Evolutionary conservation across 2,888 invertebrate genomes (phyloP).

Genomic region (Tetrapedia diversipes): DNA sequence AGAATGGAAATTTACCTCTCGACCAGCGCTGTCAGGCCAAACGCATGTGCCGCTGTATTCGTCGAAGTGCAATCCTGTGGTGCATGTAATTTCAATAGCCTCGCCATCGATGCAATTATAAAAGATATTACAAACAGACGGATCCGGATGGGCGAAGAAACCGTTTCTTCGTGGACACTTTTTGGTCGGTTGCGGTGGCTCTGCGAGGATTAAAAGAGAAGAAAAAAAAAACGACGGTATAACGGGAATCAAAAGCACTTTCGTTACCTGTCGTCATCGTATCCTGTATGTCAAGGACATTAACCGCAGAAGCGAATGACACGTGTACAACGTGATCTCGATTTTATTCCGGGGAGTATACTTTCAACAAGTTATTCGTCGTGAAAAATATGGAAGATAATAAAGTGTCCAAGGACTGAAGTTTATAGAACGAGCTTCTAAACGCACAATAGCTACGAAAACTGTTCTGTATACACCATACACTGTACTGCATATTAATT

Average conservation of each 20-base stretch:
- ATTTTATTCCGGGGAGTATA: conserved; percentile 12
- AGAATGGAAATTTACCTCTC: conserved; percentile 87
- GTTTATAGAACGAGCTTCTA: not conserved
- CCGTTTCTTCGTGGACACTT: conserved; percentile 94
- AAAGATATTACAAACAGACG: conserved; percentile 92
- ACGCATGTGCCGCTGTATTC: conserved; percentile 95
- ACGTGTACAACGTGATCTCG: conserved; percentile 22
- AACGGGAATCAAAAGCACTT: conserved; percentile 37
- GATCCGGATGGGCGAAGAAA: conserved; percentile 95
- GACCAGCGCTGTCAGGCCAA: conserved; percentile 92
- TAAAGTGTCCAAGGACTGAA: not conserved
- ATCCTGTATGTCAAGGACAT: conserved; percentile 59
- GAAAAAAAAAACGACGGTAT: too few relatives aligned
- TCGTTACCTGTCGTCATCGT: conserved; percentile 32
- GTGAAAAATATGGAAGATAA: not conserved
- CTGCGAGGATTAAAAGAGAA: conserved; percentile 82
- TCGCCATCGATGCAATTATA: conserved; percentile 95
- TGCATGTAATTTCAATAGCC: conserved; percentile 90
- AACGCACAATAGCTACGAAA: too few relatives aligned
- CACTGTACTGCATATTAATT: too few relatives aligned
- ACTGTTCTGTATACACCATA: too few relatives aligned
- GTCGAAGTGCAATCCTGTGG: conserved; percentile 95
- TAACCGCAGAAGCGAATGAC: conserved; percentile 53
- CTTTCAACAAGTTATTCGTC: not conserved
- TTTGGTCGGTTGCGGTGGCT: conserved; percentile 88